A percentile compares a stretch with the other conserved stretches of the same genome.
Conservation (phyloP, 2,113 vertebrate genomes). For the Macroglossus sobrinus region DNA sequence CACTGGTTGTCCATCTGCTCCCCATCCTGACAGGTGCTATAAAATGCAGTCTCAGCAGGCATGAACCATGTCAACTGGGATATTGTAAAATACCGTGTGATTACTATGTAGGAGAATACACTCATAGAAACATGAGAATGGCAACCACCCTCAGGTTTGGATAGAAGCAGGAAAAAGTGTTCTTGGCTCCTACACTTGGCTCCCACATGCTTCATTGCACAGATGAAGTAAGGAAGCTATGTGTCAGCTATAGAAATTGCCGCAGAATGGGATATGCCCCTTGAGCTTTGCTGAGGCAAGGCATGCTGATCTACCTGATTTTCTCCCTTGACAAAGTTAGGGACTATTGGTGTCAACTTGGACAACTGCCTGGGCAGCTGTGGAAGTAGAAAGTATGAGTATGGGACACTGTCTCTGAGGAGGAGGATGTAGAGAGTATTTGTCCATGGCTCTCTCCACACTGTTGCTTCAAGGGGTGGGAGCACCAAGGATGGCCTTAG, state of each 20-base stretch:
- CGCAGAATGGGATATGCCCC: too few species aligned
- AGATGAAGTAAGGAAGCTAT: background rate
- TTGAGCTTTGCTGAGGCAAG: background rate
- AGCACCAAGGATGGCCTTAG: accelerated
- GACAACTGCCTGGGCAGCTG: background rate
- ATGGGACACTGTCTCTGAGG: background rate
- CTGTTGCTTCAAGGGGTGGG: background rate
- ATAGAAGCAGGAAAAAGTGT: background rate
- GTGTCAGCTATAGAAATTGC: background rate
- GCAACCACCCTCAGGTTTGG: background rate
- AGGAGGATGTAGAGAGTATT: accelerated
- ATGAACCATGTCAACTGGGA: background rate
- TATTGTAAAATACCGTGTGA: background rate
- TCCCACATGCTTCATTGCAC: accelerated
- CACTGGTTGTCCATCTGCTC: background rate
- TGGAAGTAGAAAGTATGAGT: background rate
- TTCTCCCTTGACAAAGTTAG: background rate
- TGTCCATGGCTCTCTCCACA: background rate
- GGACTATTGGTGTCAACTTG: background rate
- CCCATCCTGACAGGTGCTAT: background rate
- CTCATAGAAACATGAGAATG: background rate
- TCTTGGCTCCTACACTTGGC: too few species aligned
- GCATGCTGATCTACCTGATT: background rate
- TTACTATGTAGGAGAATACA: background rate
- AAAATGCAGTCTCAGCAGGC: background rate